Evolutionary conservation across 1,140 invertebrate species (phyloP).

Genomic region (Aphidius gifuensis): DNA sequence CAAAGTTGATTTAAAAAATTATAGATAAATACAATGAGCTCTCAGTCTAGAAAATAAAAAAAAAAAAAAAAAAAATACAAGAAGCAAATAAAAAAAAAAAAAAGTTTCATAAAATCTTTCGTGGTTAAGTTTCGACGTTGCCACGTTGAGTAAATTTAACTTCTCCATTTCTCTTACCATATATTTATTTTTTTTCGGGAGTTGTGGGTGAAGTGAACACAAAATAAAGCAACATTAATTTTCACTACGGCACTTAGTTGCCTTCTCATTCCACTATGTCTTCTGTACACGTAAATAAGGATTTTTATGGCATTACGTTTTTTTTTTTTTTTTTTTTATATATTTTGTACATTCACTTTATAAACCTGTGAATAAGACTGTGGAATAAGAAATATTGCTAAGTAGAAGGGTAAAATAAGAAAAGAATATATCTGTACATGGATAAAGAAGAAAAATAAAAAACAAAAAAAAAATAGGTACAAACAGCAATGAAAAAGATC

Average conservation of each 20-base stretch:
- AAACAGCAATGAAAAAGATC: not conserved
- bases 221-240: constrained; percentile 18
- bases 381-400: constrained; percentile 1
- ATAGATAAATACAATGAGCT: not conserved
- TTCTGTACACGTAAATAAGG: constrained; percentile 17
- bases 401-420: not conserved
- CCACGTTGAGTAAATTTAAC: not conserved
- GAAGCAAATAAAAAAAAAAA: not conserved
- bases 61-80: not conserved
- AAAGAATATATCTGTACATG: not conserved
- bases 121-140: not conserved
- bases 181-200: constrained; percentile 2
- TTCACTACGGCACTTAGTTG: constrained; percentile 14
- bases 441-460: constrained; percentile 4
- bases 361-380: constrained; percentile 12
- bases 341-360: constrained; percentile 9
- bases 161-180: constrained; percentile 2
- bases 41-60: no score
- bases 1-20: not conserved
- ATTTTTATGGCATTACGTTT: constrained; percentile 14
- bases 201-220: not conserved
- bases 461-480: not conserved
- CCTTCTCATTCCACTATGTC: constrained; percentile 4
- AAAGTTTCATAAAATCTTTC: not conserved
- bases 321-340: constrained; percentile 2